phyloP scores from a whole-genome alignment of 2,113 vertebrate genomes.

The Chaetodon auriga region DNA sequence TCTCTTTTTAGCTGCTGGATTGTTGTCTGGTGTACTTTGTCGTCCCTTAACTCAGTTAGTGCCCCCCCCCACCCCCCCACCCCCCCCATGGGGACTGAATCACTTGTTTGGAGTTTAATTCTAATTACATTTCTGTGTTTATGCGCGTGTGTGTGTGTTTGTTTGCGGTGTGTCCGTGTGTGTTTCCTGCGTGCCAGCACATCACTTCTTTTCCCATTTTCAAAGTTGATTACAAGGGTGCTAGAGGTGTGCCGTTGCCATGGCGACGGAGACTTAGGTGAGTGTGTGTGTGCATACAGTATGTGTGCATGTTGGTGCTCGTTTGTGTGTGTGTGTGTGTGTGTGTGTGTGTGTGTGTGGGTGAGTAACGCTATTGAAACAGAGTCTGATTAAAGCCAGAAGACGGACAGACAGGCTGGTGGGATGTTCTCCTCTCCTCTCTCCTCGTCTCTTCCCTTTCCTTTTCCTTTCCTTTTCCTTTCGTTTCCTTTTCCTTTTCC shows the following conservation, averaged over 20 bases:
- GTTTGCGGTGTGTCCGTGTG: constrained; percentile 12
- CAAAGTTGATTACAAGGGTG: constrained; percentile 68
- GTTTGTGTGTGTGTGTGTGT: constrained; percentile 20
- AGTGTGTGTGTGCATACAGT: constrained; percentile 10
- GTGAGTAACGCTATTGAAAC: constrained; percentile 31
- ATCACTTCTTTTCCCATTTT: constrained; percentile 48
- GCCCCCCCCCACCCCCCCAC: neutral
- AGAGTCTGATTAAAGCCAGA: constrained; percentile 38
- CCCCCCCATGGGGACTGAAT: neutral
- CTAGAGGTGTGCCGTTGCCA: constrained; percentile 63
- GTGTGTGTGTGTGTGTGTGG: constrained; percentile 19
- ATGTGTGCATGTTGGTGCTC: neutral
- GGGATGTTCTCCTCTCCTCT: neutral
- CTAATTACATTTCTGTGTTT: constrained; percentile 46
- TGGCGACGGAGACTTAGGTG: constrained; percentile 56
- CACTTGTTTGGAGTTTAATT: constrained; percentile 32
- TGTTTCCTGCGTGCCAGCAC: constrained; percentile 28
- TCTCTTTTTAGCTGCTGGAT: neutral
- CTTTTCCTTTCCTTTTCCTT: too few species aligned
- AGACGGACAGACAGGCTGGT: neutral
- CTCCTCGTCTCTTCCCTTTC: too few species aligned
- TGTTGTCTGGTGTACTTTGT: constrained; percentile 10
- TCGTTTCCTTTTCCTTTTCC: neutral
- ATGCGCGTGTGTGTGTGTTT: constrained; percentile 19
- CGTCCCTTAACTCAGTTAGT: constrained; percentile 21